Base-by-base conservation (phyloP, 2,797 vertebrate species). In the Enteromius fasciolatus region DNA sequence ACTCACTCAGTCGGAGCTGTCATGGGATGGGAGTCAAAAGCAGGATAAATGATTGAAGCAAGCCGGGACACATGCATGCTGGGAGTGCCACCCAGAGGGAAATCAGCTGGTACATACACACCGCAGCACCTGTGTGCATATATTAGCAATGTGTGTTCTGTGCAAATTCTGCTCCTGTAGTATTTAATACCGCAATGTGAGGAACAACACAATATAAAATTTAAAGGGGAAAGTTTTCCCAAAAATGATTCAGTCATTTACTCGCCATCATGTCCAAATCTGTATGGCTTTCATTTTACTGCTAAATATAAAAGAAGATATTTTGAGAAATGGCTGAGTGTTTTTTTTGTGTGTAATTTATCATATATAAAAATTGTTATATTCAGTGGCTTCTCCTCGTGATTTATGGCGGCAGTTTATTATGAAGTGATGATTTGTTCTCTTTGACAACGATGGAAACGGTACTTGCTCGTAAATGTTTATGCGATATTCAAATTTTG, bases 1-100 rank as follows among this genome's bases (percentile, higher is more conserved):
- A 46, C 78, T 64, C 25, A 41, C 48, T 57, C 79, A 25, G 68
- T 28, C 0, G 23, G 23, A 68, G 54, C 76, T 50, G 25, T 36
- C 75, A 77, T 3, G 28, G 33, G 23, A 36, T 50, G 41, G 20
- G 20, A 52, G 28, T 82, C 61, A 54, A 68, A 76, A 52, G 17
- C 3, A 76, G 25, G 18, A 39, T 28, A 41, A 82, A 52, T 28
- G 8, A 76, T 5, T 36, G 36, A 69, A 20, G 31, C 36, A 39
- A 79, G 66, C 66, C 10, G 14, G 9, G 31, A 50, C 52, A 44
- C 18, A 33, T 8, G 17, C 44, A 50, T 70, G 57, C 64, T 70
- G 61, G 75, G 36, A 59, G 64, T 78, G 81, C 57, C 75, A 74
- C 23, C 12, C 18, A 78, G 23, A 66, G 76, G 61, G 59, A 39